Conservation (phyloP, 2,888 invertebrate genomes). For the Crematogaster levior region DNA sequence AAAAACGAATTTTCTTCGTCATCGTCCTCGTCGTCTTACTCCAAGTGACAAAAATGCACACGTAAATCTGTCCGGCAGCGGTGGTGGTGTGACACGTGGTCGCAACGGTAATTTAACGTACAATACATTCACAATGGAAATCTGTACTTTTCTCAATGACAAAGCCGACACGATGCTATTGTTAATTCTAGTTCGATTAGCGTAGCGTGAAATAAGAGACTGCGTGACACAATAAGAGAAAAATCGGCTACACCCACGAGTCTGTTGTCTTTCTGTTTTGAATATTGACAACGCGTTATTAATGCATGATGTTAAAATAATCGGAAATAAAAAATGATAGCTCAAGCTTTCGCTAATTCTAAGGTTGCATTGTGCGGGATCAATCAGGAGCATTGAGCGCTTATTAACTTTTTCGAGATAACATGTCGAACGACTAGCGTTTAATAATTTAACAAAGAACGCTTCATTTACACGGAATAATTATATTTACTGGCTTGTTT, state of each 20-base stretch:
- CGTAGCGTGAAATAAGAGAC: slow-evolving; percentile 3
- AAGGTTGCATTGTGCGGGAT: too few species aligned
- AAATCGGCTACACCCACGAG: slow-evolving; percentile 13
- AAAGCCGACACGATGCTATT: slow-evolving; percentile 26
- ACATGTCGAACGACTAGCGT: neutral
- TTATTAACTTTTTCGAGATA: neutral
- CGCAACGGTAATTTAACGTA: slow-evolving; percentile 52
- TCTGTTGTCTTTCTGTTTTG: neutral
- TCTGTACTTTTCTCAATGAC: neutral
- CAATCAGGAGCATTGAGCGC: neutral
- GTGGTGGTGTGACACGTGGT: slow-evolving; percentile 8
- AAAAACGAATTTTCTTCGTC: slow-evolving; percentile 26
- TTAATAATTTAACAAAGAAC: slow-evolving; percentile 8
- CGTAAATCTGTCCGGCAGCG: slow-evolving; percentile 64
- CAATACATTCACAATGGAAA: neutral
- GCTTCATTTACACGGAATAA: neutral
- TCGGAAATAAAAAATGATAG: neutral
- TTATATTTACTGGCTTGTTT: neutral
- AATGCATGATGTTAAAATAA: slow-evolving; percentile 15
- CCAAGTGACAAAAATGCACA: slow-evolving; percentile 71
- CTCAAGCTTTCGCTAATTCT: neutral
- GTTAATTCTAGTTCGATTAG: slow-evolving; percentile 29
- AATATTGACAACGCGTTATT: slow-evolving; percentile 1
- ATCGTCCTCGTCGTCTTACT: slow-evolving; percentile 27
- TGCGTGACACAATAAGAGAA: neutral